phyloP scores from a whole-genome alignment of 2,888 invertebrate genomes.

The Pharmacophagus antenor region DNA sequence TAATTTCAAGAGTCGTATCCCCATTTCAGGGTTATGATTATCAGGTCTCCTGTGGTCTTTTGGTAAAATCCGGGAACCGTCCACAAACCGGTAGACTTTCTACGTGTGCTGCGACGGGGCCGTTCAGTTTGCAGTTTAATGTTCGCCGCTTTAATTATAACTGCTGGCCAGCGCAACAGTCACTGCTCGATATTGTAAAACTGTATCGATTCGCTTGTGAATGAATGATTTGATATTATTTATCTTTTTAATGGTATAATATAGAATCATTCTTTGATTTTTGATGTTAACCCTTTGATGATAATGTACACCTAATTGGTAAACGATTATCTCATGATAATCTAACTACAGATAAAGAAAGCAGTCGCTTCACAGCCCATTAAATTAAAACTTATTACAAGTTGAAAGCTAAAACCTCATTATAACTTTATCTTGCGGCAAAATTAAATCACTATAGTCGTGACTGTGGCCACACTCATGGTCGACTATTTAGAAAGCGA shows the following conservation, averaged over 20 bases:
- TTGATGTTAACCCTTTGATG: background rate
- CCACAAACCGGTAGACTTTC: constrained; percentile 27
- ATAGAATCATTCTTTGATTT: background rate
- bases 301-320: background rate
- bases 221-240: background rate
- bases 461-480: constrained; percentile 73
- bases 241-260: background rate
- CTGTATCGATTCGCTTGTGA: constrained; percentile 15
- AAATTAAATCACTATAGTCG: constrained; percentile 57
- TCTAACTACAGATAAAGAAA: background rate
- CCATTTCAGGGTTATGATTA: background rate
- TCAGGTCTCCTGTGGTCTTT: background rate
- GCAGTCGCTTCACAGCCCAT: constrained; percentile 36
- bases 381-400: constrained; percentile 33
- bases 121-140: constrained; percentile 20
- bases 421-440: constrained; percentile 50
- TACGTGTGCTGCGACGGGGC: constrained; percentile 22
- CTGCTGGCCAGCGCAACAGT: constrained; percentile 14
- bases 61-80: constrained; percentile 20
- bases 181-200: constrained; percentile 24
- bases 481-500: constrained; percentile 76
- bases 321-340: background rate
- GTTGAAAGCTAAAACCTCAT: constrained; percentile 35
- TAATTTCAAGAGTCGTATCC: background rate
- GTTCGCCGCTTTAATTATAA: constrained; percentile 24